Evolutionary conservation across 2,888 invertebrate genomes (phyloP), one percentile per base, ranked within the genome.

Genomic region (Noctua janthe): DNA sequence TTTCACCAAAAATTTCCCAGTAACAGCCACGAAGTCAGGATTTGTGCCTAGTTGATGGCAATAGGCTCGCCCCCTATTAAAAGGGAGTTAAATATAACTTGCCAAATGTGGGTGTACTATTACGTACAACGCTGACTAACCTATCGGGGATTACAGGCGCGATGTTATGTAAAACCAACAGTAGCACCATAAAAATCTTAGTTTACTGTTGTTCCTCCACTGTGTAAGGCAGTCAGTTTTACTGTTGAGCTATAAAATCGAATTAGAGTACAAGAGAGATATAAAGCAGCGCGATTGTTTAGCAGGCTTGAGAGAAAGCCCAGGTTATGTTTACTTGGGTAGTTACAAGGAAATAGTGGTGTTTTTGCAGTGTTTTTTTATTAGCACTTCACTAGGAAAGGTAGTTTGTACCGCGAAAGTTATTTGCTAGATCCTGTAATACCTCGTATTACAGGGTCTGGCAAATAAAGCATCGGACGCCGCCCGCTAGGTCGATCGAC

Each of bases 261-360:
- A 89, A 89, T 90, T 91, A 89, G 90, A 76, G 85, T 83, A 88
- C 88, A 84, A 89, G 84, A 85, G 80, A 76, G 78, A 74, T 78
- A 86, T 91, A 89, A 88, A 89, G 71, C 74, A 69, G 77, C 64
- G 69, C 79, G 75, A 89, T 89, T 89, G 85, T 84, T 87, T 83
- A 74, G 56, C 70, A 51, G 64, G 79, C 70, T 83, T 71, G 56
- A 72, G 67, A 66, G 81, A 76, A 89, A 76, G 35, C 73, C 47
- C 1, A 8, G 78, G 7, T 78, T 74, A 43, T 39, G 78, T 72
- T 67, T 64, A 66, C 51, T 51, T 74, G n/a, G 15, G 56, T 71
- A 76, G 15, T 73, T 74, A 78, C 71, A 64, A 23, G 74, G 23
- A 51, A 64, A 64, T 74, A 43, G 69, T 47, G 20, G 43, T 29